These are phyloP conservation scores for Melanaphis sacchari DNA, from an alignment of 1,140 invertebrate species.

Conservation along the genomic window DNA sequence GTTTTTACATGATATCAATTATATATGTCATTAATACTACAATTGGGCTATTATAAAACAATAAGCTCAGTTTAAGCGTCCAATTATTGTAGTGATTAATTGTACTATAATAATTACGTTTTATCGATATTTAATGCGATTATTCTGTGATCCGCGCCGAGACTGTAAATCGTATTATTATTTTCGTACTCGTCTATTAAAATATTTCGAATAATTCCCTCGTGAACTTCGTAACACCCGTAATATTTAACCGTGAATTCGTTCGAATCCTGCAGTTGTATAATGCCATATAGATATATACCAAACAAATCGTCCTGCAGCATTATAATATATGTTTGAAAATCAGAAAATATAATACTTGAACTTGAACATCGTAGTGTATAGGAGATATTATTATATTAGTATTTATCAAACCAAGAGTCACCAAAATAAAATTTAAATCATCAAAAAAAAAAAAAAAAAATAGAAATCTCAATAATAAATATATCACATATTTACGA, in stretches of 20 bases:
- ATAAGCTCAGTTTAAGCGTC: no score
- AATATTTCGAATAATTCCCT: neutral
- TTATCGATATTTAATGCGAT: neutral
- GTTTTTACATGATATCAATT: neutral
- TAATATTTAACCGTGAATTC: neutral
- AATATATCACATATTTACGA: no score
- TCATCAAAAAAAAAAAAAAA: no score
- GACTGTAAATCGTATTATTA: neutral
- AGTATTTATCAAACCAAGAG: no score
- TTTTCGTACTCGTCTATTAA: neutral
- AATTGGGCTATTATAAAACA: neutral
- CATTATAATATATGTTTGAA: neutral
- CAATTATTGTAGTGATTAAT: neutral
- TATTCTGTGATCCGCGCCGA: conserved; percentile 34
- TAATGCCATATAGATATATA: neutral
- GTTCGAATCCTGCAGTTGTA: neutral
- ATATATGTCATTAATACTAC: neutral
- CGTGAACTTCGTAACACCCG: conserved; percentile 35
- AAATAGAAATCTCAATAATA: no score
- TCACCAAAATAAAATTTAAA: no score
- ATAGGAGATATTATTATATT: neutral
- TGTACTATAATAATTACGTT: conserved; percentile 7
- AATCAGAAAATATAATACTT: neutral
- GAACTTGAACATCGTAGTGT: no score
- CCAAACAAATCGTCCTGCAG: neutral